These are phyloP conservation scores for Zaprionus africanus DNA, from an alignment of 1,140 invertebrate species.

Conservation along the genomic window DNA sequence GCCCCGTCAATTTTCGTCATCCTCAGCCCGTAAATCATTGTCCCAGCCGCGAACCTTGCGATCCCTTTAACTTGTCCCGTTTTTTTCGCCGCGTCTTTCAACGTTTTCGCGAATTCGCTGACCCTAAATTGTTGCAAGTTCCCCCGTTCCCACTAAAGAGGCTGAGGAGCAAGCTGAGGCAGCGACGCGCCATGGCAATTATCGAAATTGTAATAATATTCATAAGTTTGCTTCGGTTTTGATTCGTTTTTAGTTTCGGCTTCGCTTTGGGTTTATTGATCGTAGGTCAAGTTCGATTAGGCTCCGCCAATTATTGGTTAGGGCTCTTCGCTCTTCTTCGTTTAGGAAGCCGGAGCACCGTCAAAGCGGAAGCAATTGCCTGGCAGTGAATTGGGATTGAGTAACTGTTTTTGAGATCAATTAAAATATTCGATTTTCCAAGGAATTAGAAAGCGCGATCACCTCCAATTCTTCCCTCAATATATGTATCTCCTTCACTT, in stretches of 20 bases:
- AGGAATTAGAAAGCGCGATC: background rate
- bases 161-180: background rate
- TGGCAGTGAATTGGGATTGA: background rate
- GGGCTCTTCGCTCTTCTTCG: background rate
- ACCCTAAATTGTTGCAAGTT: constrained; percentile 45
- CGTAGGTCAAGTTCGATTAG: constrained; percentile 58
- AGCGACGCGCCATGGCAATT: constrained; percentile 60
- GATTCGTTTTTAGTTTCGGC: constrained; percentile 11
- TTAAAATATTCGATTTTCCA: background rate
- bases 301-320: constrained; percentile 38
- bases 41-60: constrained; percentile 27
- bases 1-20: constrained; percentile 52
- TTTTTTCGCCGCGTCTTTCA: constrained; percentile 4
- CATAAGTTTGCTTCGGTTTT: constrained; percentile 42
- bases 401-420: background rate
- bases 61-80: constrained; percentile 40
- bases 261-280: constrained; percentile 54
- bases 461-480: too few species aligned
- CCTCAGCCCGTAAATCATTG: constrained; percentile 68
- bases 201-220: constrained; percentile 81
- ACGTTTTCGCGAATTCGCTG: constrained; percentile 37
- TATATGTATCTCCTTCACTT: background rate
- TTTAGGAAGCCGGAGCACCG: background rate
- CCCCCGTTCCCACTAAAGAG: background rate
- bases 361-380: constrained; percentile 30